Conservation (phyloP, 2,113 vertebrate genomes). For the Sitta europaea region DNA sequence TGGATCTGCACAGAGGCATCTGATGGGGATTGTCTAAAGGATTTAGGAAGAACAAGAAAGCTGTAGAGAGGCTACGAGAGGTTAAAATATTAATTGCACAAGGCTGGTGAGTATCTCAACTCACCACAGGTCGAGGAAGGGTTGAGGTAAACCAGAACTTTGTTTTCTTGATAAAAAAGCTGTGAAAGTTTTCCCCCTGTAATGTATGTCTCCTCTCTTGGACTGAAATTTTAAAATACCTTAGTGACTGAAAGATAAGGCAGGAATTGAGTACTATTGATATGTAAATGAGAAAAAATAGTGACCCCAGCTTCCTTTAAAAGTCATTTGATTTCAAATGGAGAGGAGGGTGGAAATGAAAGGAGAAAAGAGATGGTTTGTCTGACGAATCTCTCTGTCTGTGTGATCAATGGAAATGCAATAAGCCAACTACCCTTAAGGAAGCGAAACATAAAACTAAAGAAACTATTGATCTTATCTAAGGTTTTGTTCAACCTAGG, state of each 20-base stretch:
- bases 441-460: conserved; percentile 49
- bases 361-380: conserved; percentile 38
- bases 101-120: background rate
- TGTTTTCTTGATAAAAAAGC: background rate
- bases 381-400: conserved; percentile 30
- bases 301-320: conserved; percentile 21
- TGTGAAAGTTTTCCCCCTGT: background rate
- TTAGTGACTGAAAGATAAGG: background rate
- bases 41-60: background rate
- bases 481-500: conserved; percentile 29
- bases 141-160: background rate
- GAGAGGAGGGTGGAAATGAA: background rate
- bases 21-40: background rate
- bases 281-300: conserved; percentile 46
- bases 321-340: conserved; percentile 59
- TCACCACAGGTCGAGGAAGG: background rate
- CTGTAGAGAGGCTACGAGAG: background rate
- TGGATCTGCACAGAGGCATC: background rate
- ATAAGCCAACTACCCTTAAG: conserved; percentile 52
- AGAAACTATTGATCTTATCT: conserved; percentile 56
- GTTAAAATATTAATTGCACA: background rate
- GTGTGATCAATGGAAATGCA: conserved; percentile 60
- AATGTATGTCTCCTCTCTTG: background rate
- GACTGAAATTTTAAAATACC: background rate
- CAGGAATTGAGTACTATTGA: background rate